phyloP scores from a whole-genome alignment of 2,888 invertebrate species.

The Carpatolechia fugitivella region DNA sequence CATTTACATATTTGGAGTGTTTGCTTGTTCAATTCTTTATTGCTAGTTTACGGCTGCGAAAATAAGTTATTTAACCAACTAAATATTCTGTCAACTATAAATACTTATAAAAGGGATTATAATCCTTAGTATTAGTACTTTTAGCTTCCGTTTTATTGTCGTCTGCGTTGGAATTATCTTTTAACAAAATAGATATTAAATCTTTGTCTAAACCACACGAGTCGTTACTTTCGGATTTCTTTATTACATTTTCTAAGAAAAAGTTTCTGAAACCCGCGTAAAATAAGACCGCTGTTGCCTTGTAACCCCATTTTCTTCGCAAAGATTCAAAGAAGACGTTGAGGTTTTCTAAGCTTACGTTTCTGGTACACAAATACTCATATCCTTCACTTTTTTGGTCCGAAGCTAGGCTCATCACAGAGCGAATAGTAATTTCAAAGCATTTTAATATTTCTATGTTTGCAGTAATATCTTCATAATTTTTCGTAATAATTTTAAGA shows the following conservation, averaged over 20 bases:
- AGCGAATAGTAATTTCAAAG: conserved; percentile 9
- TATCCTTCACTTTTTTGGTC: conserved; percentile 3
- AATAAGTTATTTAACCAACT: not conserved
- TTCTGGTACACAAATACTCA: conserved; percentile 8
- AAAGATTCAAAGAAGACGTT: conserved; percentile 7
- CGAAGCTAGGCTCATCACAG: not conserved
- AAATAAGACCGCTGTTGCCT: conserved; percentile 4
- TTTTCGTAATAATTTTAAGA: conserved; percentile 11
- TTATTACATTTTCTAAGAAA: conserved; percentile 9
- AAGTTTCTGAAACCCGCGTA: conserved; percentile 8
- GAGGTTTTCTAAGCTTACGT: conserved; percentile 2
- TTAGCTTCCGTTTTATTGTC: not conserved
- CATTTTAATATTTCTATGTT: conserved; percentile 4
- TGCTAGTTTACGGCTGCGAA: no score
- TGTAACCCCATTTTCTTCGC: conserved; percentile 8
- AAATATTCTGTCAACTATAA: not conserved
- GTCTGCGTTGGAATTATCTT: not conserved
- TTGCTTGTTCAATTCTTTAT: no score
- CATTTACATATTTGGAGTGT: no score
- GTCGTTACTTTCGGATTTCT: conserved; percentile 6
- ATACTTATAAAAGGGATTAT: conserved; percentile 10
- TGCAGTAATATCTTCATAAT: conserved; percentile 8
- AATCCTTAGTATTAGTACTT: conserved; percentile 3
- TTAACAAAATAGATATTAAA: conserved; percentile 9
- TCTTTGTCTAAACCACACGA: conserved; percentile 11